Evolutionary conservation across 2,113 vertebrate species (phyloP).

Genomic region (Rhagologus leucostigma): DNA sequence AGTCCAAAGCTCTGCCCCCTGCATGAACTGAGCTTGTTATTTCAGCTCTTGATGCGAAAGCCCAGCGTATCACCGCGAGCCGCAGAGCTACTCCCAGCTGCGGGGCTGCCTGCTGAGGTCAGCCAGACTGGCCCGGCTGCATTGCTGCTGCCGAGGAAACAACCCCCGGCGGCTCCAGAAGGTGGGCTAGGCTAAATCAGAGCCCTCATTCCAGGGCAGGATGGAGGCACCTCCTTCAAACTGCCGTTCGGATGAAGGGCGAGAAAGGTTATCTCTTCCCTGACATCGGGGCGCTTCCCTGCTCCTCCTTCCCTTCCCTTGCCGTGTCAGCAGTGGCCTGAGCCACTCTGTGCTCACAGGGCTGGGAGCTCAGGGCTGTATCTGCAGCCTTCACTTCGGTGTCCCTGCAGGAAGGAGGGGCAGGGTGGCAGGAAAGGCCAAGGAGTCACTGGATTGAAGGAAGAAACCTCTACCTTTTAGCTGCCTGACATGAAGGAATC

Average conservation of each 20-base stretch:
- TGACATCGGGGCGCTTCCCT: neutral
- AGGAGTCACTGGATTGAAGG: neutral
- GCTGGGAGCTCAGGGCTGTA: neutral
- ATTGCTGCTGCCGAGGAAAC: neutral
- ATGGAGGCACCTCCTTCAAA: neutral
- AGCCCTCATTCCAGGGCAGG: neutral
- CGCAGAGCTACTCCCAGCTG: neutral
- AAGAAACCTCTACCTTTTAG: neutral
- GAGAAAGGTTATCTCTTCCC: neutral
- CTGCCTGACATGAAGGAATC: neutral
- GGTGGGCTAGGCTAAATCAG: neutral
- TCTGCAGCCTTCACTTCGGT: neutral
- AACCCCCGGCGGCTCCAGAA: neutral
- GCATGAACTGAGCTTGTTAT: constrained; percentile 44
- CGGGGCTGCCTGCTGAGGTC: neutral
- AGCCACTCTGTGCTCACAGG: neutral
- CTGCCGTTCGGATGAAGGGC: neutral
- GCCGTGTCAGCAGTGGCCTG: neutral
- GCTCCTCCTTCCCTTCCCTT: neutral
- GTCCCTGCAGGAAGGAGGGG: neutral
- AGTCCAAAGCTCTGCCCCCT: constrained; percentile 48
- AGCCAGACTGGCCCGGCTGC: neutral
- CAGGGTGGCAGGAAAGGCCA: neutral
- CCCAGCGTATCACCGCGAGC: neutral
- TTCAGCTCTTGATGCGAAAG: constrained; percentile 20